A percentile compares a stretch with the other conserved stretches of the same genome.
Evolutionary conservation across 92 coral and sea anemone genomes (phyloP).

Genomic region (Zoanthus sansibaricus): DNA sequence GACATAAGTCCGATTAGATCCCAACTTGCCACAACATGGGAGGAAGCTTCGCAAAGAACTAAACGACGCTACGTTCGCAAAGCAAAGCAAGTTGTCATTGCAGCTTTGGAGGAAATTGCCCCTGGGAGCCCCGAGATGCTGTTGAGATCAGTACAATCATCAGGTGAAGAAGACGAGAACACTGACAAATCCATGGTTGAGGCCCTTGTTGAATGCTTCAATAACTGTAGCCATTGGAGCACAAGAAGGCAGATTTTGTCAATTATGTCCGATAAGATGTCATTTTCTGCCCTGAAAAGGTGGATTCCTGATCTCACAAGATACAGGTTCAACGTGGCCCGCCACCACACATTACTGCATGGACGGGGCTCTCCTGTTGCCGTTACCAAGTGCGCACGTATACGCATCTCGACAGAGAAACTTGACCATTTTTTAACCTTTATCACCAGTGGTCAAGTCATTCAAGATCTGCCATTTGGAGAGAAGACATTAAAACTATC

Average conservation of each 20-base stretch:
- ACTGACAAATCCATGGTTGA: not conserved
- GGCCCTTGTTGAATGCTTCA: constrained; percentile 15
- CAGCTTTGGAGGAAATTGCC: constrained; percentile 27
- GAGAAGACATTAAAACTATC: constrained; percentile 31
- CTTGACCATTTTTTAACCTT: constrained; percentile 53
- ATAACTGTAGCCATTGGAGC: constrained; percentile 23
- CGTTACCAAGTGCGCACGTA: not conserved
- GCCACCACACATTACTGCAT: constrained; percentile 35
- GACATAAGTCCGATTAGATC: not conserved
- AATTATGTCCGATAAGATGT: constrained; percentile 26
- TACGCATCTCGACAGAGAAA: not conserved
- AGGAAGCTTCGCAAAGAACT: not conserved
- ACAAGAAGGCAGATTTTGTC: constrained; percentile 33
- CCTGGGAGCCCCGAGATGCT: constrained; percentile 3
- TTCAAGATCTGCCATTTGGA: constrained; percentile 57
- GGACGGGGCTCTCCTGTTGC: constrained; percentile 32
- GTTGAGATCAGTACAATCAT: constrained; percentile 23
- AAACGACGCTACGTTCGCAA: not conserved
- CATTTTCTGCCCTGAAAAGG: not conserved
- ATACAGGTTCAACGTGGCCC: constrained; percentile 39
- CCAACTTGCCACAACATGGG: not conserved
- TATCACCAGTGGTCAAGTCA: constrained; percentile 44
- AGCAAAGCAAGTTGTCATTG: constrained; percentile 22
- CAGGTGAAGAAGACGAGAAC: not conserved
- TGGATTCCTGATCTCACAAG: constrained; percentile 44